phyloP scores from a whole-genome alignment of 2,113 vertebrate species.

The Myrmophylax atrothorax region DNA sequence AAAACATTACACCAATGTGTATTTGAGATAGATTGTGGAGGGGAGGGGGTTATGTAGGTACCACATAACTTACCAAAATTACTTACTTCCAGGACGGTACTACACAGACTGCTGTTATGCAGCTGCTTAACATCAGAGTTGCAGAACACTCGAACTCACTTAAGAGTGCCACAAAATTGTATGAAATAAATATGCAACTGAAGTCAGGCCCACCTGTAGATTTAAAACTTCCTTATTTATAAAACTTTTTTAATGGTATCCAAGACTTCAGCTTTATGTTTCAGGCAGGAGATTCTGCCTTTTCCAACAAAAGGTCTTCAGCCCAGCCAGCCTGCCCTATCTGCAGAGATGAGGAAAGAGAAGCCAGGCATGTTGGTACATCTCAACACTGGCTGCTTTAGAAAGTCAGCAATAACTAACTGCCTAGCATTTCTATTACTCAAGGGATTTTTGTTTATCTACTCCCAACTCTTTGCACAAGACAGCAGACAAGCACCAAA shows the following conservation, averaged over 20 bases:
- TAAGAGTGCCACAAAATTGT: neutral
- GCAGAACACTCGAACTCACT: neutral
- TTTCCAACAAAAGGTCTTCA: neutral
- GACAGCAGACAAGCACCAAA: neutral
- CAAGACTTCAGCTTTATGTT: neutral
- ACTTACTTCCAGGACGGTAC: neutral
- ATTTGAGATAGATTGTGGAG: neutral
- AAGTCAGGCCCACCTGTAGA: neutral
- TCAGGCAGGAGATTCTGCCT: neutral
- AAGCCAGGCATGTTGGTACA: neutral
- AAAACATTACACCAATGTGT: neutral
- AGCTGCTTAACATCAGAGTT: neutral
- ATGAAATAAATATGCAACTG: neutral
- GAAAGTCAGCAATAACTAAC: neutral
- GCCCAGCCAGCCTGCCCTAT: neutral
- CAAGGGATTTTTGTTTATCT: neutral
- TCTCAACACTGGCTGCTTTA: neutral
- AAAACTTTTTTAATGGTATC: neutral
- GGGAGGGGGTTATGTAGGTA: fast-evolving
- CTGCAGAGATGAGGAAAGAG: neutral
- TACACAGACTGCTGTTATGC: neutral
- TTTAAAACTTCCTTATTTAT: neutral
- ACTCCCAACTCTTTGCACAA: neutral
- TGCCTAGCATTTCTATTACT: neutral
- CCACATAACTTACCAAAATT: neutral